phyloP scores from a whole-genome alignment of 2,888 invertebrate species.

The Caenorhabditis afra region DNA sequence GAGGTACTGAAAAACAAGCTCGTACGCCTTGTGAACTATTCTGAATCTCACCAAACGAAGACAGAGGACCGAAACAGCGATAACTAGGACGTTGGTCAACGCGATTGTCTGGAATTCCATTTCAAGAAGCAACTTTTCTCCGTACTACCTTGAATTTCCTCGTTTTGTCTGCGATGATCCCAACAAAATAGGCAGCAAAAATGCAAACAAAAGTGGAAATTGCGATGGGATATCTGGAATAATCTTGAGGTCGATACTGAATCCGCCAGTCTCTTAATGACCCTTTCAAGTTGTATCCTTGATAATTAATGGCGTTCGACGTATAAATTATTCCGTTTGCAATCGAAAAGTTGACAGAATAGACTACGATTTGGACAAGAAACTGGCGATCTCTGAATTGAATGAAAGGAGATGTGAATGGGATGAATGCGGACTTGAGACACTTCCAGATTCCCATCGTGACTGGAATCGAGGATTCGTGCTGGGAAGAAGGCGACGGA shows the following conservation, averaged over 20 bases:
- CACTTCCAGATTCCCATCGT: conserved; percentile 40
- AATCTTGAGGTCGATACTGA: background rate
- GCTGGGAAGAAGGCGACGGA: conserved; percentile 41
- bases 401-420: conserved; percentile 6
- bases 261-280: background rate
- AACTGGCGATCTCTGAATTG: conserved; percentile 54
- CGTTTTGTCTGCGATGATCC: conserved; percentile 43
- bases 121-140: background rate
- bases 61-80: conserved; percentile 23
- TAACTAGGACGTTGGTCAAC: conserved; percentile 12
- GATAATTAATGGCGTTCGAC: conserved; percentile 43
- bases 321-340: conserved; percentile 47
- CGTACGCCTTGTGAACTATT: background rate
- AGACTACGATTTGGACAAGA: conserved; percentile 39
- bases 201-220: conserved; percentile 40
- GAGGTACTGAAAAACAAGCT: conserved; percentile 30
- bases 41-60: conserved; percentile 24
- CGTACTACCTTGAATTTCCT: conserved; percentile 35
- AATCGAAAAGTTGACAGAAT: conserved; percentile 42
- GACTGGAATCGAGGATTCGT: conserved; percentile 31
- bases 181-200: conserved; percentile 37
- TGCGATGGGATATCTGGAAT: conserved; percentile 39
- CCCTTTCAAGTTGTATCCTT: conserved; percentile 48
- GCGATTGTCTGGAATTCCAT: conserved; percentile 22
- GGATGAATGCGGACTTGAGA: conserved; percentile 20